Evolutionary conservation across 2,797 vertebrate genomes (phyloP).

Genomic region (Poecilia wingei): DNA sequence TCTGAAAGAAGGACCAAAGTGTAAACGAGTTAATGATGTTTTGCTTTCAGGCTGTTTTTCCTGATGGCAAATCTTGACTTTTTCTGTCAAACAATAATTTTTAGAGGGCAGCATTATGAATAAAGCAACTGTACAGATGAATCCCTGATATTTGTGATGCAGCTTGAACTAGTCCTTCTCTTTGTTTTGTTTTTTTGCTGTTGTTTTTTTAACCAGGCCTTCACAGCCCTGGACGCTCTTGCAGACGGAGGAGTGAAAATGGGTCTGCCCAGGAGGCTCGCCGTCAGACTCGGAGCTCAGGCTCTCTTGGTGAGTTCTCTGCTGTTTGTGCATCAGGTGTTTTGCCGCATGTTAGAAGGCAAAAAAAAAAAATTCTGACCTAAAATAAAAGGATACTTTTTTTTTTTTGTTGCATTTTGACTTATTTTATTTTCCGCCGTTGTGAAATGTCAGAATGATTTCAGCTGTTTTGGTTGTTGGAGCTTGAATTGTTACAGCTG

Average conservation of each 20-base stretch:
- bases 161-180: not conserved
- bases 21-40: too few relatives aligned
- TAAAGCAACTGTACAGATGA: not conserved
- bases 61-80: too few relatives aligned
- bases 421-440: not conserved
- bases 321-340: not conserved
- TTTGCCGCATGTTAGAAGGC: not conserved
- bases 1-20: too few relatives aligned
- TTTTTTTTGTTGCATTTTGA: not conserved
- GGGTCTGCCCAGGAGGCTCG: conserved; percentile 93
- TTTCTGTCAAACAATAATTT: too few relatives aligned
- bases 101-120: not conserved
- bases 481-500: not conserved
- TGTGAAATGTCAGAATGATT: not conserved
- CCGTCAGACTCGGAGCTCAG: conserved; percentile 93
- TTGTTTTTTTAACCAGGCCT: conserved; percentile 80
- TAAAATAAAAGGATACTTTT: not conserved
- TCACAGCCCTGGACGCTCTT: conserved; percentile 93
- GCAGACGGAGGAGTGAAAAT: conserved; percentile 98
- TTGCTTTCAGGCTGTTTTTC: too few relatives aligned
- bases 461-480: not conserved
- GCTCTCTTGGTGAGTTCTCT: conserved; percentile 88
- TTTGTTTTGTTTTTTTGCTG: conserved; percentile 1
- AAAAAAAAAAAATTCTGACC: not conserved
- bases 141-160: not conserved